These are phyloP conservation scores for Cheilosia pagana DNA, from an alignment of 2,888 invertebrate species.

Conservation along the genomic window DNA sequence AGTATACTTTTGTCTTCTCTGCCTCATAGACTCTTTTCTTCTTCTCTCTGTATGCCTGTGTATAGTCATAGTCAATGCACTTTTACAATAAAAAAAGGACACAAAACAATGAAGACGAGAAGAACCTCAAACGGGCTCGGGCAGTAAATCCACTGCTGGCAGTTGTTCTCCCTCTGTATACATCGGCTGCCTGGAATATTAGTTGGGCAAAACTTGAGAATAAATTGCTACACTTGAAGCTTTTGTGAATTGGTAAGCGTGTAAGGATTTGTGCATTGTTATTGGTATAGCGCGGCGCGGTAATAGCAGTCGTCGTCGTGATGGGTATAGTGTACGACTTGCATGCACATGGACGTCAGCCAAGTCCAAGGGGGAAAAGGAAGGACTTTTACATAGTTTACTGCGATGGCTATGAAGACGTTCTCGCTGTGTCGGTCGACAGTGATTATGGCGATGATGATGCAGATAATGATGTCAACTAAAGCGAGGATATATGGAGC, in stretches of 20 bases:
- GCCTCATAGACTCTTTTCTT: constrained; percentile 19
- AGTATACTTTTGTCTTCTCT: not conserved
- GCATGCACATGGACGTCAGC: constrained; percentile 51
- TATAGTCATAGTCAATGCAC: constrained; percentile 45
- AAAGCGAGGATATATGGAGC: constrained; percentile 1
- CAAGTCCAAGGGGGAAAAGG: constrained; percentile 32
- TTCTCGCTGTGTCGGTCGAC: constrained; percentile 32
- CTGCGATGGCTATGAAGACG: constrained; percentile 33
- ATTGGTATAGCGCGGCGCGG: constrained; percentile 38
- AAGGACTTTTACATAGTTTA: constrained; percentile 37
- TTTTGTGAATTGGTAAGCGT: constrained; percentile 62
- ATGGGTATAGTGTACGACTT: not conserved
- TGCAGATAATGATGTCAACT: constrained; percentile 31
- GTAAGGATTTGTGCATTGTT: constrained; percentile 55
- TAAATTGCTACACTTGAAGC: constrained; percentile 68
- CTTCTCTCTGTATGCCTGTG: not conserved
- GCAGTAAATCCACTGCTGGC: constrained; percentile 39
- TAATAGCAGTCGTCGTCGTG: constrained; percentile 18
- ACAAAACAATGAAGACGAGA: not conserved
- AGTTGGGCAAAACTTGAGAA: constrained; percentile 66
- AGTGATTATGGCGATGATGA: constrained; percentile 31
- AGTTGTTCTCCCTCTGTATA: not conserved
- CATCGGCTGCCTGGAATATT: constrained; percentile 46
- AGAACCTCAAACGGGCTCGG: constrained; percentile 23
- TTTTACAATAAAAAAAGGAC: constrained; percentile 26